These are phyloP conservation scores for Chrysolina haemoptera DNA, from an alignment of 2,888 invertebrate genomes.

Conservation along the genomic window DNA sequence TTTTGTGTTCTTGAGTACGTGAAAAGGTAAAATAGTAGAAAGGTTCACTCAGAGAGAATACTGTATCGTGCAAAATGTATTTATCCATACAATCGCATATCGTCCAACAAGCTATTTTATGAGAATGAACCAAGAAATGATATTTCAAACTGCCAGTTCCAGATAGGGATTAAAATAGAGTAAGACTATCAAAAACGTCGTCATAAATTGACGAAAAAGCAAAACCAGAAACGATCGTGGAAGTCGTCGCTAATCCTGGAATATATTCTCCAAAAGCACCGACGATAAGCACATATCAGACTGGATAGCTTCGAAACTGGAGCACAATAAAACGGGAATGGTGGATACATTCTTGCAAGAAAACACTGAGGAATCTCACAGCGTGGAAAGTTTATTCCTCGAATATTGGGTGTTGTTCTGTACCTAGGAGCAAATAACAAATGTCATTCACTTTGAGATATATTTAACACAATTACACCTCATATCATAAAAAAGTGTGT, in stretches of 20 bases:
- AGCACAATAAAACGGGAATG: slow-evolving; percentile 30
- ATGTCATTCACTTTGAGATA: too few relatives aligned
- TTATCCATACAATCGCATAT: neutral
- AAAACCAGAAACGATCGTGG: slow-evolving; percentile 24
- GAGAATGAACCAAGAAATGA: neutral
- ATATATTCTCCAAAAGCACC: slow-evolving; percentile 27
- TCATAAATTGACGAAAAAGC: slow-evolving; percentile 30
- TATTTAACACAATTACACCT: too few relatives aligned
- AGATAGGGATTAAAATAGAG: slow-evolving; percentile 25
- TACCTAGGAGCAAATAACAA: neutral
- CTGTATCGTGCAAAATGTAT: neutral
- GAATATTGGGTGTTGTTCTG: neutral
- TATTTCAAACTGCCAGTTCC: slow-evolving; percentile 11
- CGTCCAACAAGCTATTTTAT: neutral
- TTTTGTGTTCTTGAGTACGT: too few relatives aligned
- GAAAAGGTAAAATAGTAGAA: too few relatives aligned
- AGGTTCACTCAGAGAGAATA: too few relatives aligned
- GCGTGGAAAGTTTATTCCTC: neutral
- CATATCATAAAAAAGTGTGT: too few relatives aligned
- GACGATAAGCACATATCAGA: slow-evolving; percentile 28
- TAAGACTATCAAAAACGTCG: slow-evolving; percentile 21
- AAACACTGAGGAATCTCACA: neutral
- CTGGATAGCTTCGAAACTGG: slow-evolving; percentile 22
- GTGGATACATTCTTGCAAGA: slow-evolving; percentile 5
- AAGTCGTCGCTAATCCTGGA: slow-evolving; percentile 26